Conservation (phyloP, 92 coral and sea anemone species). For the Anthopleura xanthogrammica region DNA sequence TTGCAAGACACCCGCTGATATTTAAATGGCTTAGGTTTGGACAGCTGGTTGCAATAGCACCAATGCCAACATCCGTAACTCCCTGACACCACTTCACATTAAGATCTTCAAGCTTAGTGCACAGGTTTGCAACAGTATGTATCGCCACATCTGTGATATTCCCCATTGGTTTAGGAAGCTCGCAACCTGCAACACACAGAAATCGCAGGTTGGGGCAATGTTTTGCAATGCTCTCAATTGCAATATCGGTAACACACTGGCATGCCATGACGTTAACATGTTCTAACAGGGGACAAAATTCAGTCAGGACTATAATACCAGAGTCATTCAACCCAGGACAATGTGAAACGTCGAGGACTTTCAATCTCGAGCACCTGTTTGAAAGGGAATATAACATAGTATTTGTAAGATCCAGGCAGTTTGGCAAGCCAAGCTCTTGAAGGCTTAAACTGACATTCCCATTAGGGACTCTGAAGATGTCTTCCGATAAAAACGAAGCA, state of each 20-base stretch:
- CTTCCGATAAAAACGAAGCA: constrained; percentile 54
- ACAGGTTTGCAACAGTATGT: background rate
- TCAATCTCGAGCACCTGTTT: constrained; percentile 41
- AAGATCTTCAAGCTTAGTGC: background rate
- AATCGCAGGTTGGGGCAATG: constrained; percentile 59
- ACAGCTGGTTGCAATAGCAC: constrained; percentile 69
- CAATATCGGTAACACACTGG: constrained; percentile 72
- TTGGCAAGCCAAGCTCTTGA: constrained; percentile 43
- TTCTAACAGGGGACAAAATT: constrained; percentile 59
- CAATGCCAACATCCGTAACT: constrained; percentile 73
- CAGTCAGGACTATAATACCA: constrained; percentile 57
- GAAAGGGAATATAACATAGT: constrained; percentile 28
- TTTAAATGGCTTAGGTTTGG: constrained; percentile 49
- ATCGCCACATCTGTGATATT: background rate
- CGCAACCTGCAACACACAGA: constrained; percentile 76
- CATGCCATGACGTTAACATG: constrained; percentile 68
- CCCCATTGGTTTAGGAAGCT: constrained; percentile 34
- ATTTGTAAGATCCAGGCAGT: constrained; percentile 55
- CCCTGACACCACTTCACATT: constrained; percentile 46
- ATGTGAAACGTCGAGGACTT: constrained; percentile 56
- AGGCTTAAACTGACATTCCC: constrained; percentile 6
- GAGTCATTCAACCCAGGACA: constrained; percentile 76
- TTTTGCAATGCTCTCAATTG: constrained; percentile 64
- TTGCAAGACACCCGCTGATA: constrained; percentile 78
- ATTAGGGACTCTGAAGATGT: constrained; percentile 13